Conservation (phyloP, 2,113 vertebrate species). For the Catharus minimus region DNA sequence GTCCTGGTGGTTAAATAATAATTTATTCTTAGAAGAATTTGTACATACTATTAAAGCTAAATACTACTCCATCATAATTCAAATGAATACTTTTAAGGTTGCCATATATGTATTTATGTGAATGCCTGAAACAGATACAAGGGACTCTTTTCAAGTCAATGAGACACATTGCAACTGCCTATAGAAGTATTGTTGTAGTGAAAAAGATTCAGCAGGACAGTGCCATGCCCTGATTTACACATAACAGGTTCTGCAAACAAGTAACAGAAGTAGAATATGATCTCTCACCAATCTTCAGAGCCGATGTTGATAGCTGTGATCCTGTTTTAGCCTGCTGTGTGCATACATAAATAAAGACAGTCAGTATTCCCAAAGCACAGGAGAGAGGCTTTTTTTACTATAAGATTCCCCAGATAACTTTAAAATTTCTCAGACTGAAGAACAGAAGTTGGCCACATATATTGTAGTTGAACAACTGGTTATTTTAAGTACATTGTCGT, state of each 20-base stretch:
- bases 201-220: neutral
- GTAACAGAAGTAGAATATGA: neutral
- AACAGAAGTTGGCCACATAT: neutral
- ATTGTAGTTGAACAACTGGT: neutral
- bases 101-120: neutral
- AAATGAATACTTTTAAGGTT: slow-evolving; percentile 10
- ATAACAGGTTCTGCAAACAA: neutral
- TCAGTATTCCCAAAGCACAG: neutral
- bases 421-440: neutral
- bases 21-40: neutral
- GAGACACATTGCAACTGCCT: neutral
- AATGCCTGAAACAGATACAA: neutral
- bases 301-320: neutral
- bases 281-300: neutral
- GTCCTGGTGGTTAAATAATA: neutral
- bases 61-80: neutral
- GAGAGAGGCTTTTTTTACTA: neutral
- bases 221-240: neutral
- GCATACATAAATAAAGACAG: slow-evolving; percentile 10
- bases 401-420: neutral
- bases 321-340: neutral
- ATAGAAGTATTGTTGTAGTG: neutral
- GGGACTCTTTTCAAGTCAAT: neutral
- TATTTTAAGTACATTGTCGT: neutral
- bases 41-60: neutral